phyloP scores from a whole-genome alignment of 2,888 invertebrate genomes.

The Endotricha flammealis region DNA sequence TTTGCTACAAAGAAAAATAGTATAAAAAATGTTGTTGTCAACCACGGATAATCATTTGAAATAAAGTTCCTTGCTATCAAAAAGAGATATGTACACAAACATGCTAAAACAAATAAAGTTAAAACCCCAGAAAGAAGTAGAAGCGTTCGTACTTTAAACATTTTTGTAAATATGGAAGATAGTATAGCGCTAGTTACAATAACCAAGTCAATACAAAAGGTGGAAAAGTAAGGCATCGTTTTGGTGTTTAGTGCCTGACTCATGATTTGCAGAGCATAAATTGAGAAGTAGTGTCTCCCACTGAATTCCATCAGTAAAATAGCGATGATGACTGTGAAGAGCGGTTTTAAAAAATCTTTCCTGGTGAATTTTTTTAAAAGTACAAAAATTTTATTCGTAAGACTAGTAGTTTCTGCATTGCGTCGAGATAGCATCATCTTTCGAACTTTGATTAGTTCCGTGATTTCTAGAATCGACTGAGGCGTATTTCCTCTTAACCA shows the following conservation, averaged over 20 bases:
- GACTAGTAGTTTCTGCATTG: background rate
- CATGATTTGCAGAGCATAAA: conserved; percentile 36
- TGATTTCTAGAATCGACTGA: conserved; percentile 29
- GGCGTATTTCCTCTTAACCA: conserved; percentile 63
- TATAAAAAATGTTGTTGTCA: too few relatives aligned
- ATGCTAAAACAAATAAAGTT: conserved; percentile 12
- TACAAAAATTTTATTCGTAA: background rate
- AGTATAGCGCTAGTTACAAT: conserved; percentile 29
- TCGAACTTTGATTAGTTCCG: conserved; percentile 34
- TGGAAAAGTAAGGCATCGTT: conserved; percentile 30
- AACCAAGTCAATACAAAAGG: conserved; percentile 34
- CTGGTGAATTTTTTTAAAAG: conserved; percentile 26
- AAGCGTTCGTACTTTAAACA: conserved; percentile 31
- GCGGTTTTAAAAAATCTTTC: conserved; percentile 32
- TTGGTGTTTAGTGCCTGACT: conserved; percentile 27
- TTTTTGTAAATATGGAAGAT: conserved; percentile 33
- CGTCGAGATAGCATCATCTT: conserved; percentile 17
- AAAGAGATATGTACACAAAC: background rate
- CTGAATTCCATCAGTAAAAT: conserved; percentile 32
- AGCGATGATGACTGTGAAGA: conserved; percentile 29
- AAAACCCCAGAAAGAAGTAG: conserved; percentile 35
- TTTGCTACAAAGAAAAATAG: too few relatives aligned
- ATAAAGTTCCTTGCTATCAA: too few relatives aligned
- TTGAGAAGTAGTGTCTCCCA: conserved; percentile 38
- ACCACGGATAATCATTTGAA: too few relatives aligned